phyloP scores from a whole-genome alignment of 92 coral and sea anemone species.

The Siderastrea siderea region DNA sequence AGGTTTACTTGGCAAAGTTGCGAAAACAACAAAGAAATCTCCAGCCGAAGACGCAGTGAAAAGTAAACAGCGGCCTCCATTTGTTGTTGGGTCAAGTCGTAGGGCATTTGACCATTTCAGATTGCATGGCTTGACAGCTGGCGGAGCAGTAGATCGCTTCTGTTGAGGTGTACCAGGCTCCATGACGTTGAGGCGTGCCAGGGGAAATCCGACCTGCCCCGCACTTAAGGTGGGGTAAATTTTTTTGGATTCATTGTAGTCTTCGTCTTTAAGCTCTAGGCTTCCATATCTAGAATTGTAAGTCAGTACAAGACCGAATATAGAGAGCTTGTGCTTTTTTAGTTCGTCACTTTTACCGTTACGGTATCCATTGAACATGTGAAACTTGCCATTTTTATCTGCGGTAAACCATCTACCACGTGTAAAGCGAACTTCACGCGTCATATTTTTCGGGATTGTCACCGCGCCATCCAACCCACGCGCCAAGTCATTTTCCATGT shows the following conservation, averaged over 20 bases:
- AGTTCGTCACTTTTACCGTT: not conserved
- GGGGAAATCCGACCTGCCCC: not conserved
- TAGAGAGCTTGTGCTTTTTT: not conserved
- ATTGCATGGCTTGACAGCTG: slow-evolving; percentile 28
- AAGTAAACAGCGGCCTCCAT: not conserved
- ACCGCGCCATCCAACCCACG: not conserved
- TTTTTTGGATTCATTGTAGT: slow-evolving; percentile 3
- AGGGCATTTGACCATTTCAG: slow-evolving; percentile 64
- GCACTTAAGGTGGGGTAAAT: not conserved
- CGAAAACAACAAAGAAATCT: not conserved
- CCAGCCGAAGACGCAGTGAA: slow-evolving; percentile 11
- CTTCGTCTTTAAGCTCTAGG: not conserved
- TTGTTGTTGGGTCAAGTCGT: slow-evolving; percentile 56
- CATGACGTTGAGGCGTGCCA: not conserved
- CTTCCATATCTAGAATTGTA: slow-evolving; percentile 7
- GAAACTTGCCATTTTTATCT: not conserved
- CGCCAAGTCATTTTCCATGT: not conserved
- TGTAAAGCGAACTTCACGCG: slow-evolving; percentile 8
- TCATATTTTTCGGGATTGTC: not conserved
- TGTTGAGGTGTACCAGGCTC: not conserved
- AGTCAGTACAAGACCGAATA: slow-evolving; percentile 6
- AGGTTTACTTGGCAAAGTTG: not conserved
- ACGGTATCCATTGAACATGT: slow-evolving; percentile 10
- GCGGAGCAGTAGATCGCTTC: not conserved
- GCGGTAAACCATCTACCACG: slow-evolving; percentile 9